Evolutionary conservation across 2,797 vertebrate genomes (phyloP).

Genomic region (Cossypha heuglini): DNA sequence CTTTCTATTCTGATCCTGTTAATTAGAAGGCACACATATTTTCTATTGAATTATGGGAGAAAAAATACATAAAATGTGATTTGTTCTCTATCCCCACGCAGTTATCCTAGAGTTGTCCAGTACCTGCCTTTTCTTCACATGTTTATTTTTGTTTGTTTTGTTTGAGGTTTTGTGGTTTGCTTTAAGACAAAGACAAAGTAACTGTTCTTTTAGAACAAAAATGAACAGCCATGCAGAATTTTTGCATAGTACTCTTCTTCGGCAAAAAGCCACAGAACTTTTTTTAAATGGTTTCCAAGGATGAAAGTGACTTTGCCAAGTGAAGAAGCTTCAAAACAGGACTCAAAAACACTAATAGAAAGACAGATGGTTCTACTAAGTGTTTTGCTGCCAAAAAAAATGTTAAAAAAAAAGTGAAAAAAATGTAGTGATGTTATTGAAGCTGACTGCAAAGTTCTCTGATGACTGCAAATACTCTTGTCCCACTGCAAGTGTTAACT

Average conservation of each 20-base stretch:
- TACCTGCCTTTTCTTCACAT: not conserved
- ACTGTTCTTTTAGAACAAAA: constrained; percentile 76
- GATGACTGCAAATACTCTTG: constrained; percentile 79
- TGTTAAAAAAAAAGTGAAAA: constrained; percentile 72
- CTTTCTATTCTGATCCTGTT: not conserved
- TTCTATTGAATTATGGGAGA: not conserved
- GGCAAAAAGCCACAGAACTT: constrained; percentile 91
- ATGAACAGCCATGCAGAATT: constrained; percentile 88
- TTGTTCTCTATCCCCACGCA: not conserved
- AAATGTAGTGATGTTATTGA: constrained; percentile 83
- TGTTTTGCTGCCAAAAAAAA: constrained; percentile 90
- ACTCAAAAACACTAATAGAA: constrained; percentile 91
- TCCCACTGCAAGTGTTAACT: constrained; percentile 79
- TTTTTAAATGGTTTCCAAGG: constrained; percentile 90
- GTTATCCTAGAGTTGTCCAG: not conserved
- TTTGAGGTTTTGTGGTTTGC: not conserved
- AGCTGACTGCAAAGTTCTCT: constrained; percentile 83
- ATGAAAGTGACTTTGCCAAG: constrained; percentile 97
- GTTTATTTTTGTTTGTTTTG: not conserved
- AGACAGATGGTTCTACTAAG: constrained; percentile 99
- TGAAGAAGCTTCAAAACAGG: constrained; percentile 85
- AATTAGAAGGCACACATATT: not conserved
- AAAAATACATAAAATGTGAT: not conserved
- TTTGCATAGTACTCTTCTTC: constrained; percentile 83
- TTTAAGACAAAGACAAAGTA: constrained; percentile 75